Conservation (phyloP, 2,113 vertebrate species). For the Boulengeromyrus knoepffleri region DNA sequence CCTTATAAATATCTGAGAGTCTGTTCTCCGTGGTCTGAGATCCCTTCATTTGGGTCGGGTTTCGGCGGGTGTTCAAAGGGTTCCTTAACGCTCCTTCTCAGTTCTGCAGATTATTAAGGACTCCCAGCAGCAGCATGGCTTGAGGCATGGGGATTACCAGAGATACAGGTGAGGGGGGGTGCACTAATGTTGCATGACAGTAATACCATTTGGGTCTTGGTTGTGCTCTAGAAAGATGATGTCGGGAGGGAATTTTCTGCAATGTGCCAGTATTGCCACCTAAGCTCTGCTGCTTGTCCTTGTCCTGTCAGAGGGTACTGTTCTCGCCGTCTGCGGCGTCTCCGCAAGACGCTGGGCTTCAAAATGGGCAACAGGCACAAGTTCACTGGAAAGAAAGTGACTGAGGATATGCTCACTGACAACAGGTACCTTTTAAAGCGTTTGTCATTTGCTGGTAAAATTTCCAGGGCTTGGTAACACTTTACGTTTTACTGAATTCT, state of each 20-base stretch:
- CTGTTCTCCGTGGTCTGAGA: neutral
- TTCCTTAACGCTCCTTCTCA: conserved; percentile 60
- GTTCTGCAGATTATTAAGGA: conserved; percentile 97
- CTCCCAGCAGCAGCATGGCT: conserved; percentile 95
- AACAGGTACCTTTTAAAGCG: conserved; percentile 64
- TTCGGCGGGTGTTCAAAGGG: neutral
- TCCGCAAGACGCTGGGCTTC: conserved; percentile 92
- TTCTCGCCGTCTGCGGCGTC: conserved; percentile 82
- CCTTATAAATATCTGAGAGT: neutral
- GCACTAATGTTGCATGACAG: neutral
- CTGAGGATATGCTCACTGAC: conserved; percentile 85
- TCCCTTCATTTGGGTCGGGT: neutral
- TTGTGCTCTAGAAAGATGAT: neutral
- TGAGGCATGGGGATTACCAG: conserved; percentile 94
- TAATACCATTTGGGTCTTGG: neutral
- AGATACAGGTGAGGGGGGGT: conserved; percentile 81
- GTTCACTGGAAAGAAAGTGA: conserved; percentile 91
- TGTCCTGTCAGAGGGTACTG: conserved; percentile 78
- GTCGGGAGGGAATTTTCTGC: neutral
- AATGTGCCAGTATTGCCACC: neutral
- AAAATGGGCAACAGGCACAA: conserved; percentile 97
- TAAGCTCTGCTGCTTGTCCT: neutral
- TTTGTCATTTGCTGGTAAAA: neutral
- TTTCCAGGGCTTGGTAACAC: neutral
- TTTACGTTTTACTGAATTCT: neutral